Base-by-base conservation (phyloP, 2,888 invertebrate species). In the Lypha dubia region DNA sequence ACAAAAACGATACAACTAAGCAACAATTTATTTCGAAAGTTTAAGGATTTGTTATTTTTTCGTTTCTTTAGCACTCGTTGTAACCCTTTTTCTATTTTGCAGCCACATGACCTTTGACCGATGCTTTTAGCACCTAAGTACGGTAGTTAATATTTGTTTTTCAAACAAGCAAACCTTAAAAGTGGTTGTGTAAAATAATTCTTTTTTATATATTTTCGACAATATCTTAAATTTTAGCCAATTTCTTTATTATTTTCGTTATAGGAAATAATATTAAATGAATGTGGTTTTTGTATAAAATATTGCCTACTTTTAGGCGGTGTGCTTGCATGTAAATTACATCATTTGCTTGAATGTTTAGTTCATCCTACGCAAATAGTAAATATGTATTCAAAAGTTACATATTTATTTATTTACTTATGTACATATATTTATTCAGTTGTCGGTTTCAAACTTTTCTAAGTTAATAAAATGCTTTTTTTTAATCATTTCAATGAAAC, bases 101-200 rank as follows among this genome's bases (percentile, higher is more conserved):
- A 62, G 44, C 11, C 15, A 46, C n/a, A 79, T 65, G 75, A 84
- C 49, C 76, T 71, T 71, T 75, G 67, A 68, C 67, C 53, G 51
- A 35, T 60, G 62, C 67, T 80, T 68, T 79, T 74, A 70, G 51
- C 79, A 41, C 32, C 17, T 35, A 62, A 75, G 53, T 68, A 38
- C 32, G 49, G 65, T 44, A 77, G 49, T 79, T 60, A 15, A 68
- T 49, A 56, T 56, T 73, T 38, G 24, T 41, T 41, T 22, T 49
- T 49, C 0, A 9, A 17, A 49, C 0, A 49, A 9, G 38, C 5
- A 38, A 38, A 20, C 13, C 9, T 35, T 17, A 17, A 53, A n/a
- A 35, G 9, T 3, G 35, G 32, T 49, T 20, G 20, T 49, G 46
- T 20, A 49, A 46, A 20, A 20, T 17, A 49, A 11, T 51, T 13